These are phyloP conservation scores for Drosophila meridiana DNA, from an alignment of 2,888 invertebrate genomes.

Conservation along the genomic window DNA sequence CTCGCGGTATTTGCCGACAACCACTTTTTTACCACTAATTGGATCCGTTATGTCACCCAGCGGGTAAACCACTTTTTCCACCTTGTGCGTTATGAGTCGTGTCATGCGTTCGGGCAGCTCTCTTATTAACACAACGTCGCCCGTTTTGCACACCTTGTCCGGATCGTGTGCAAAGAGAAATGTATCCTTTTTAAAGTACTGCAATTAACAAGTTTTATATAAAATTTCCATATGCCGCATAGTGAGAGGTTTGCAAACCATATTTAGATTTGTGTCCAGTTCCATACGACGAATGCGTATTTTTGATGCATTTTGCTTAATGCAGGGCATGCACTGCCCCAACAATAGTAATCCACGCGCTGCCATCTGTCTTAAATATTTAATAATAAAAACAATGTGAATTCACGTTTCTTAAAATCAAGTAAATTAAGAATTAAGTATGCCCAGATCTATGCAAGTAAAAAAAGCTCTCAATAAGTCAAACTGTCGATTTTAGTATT, in stretches of 20 bases:
- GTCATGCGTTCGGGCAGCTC: conserved; percentile 90
- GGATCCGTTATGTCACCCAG: conserved; percentile 95
- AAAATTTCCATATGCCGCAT: background rate
- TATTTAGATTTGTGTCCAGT: conserved; percentile 90
- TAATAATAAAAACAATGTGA: conserved; percentile 14
- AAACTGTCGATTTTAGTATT: background rate
- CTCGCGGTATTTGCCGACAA: conserved; percentile 90
- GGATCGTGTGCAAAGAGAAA: conserved; percentile 93
- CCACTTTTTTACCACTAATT: conserved; percentile 92
- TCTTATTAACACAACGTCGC: conserved; percentile 93
- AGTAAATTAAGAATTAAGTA: conserved; percentile 9
- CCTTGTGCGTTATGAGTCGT: conserved; percentile 91
- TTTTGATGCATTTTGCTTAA: conserved; percentile 92
- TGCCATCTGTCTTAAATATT: conserved; percentile 79
- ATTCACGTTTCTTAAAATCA: background rate
- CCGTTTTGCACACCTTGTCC: conserved; percentile 90
- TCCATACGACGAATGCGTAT: conserved; percentile 91
- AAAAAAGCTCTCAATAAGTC: background rate
- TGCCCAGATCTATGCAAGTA: conserved; percentile 19
- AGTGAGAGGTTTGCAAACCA: conserved; percentile 86
- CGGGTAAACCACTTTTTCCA: conserved; percentile 92
- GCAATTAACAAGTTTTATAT: conserved; percentile 27
- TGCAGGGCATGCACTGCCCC: conserved; percentile 92
- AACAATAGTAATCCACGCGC: conserved; percentile 87
- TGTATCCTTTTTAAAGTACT: conserved; percentile 92